Base-by-base conservation (phyloP, 92 coral and sea anemone genomes). In the Porites evermanni region DNA sequence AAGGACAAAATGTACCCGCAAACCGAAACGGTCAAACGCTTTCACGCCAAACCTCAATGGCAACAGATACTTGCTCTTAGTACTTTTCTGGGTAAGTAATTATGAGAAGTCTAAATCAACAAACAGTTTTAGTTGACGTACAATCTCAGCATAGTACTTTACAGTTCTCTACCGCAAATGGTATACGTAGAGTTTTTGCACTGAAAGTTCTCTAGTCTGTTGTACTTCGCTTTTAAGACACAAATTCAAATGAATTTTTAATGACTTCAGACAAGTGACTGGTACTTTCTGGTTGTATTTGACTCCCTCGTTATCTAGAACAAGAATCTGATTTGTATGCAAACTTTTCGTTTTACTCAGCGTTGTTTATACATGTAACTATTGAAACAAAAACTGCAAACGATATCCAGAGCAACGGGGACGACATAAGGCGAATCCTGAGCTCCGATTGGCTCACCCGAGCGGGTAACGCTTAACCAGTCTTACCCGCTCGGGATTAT, bases 11-110 rank as follows among this genome's bases (percentile, higher is more conserved):
- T 88, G 74, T 84, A 77, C 26, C 91, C 78, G 23, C 95, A 94
- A 53, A 79, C 94, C 0, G 98, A 94, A 18, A 92, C 93, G 80
- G 93, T 94, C 1, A 94, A 92, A 64, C 94, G 98, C 23, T 79
- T 94, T 68, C 91, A 92, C 65, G 66, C 83, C 0, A 79, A 93
- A 12, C 98, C 95, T 1, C 78, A 79, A 9, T 94, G 98, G 98
- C 98, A 94, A 64, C 93, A 93, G 74, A 52, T 78, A 14, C 67
- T 84, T 53, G 93, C 92, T 26, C 65, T 94, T 12, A 53, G 88
- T 32, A 72, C 91, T 11, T 91, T 89, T 3, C 51, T 92, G 59
- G 98, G 98, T 93, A 77, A 72, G 87, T 18, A 18, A 26, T 12
- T 5, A 60, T 8, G 1, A 8, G 9, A 17, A 53, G 20, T 9